Evolutionary conservation across 2,113 vertebrate genomes (phyloP).

Genomic region (Ictalurus furcatus): DNA sequence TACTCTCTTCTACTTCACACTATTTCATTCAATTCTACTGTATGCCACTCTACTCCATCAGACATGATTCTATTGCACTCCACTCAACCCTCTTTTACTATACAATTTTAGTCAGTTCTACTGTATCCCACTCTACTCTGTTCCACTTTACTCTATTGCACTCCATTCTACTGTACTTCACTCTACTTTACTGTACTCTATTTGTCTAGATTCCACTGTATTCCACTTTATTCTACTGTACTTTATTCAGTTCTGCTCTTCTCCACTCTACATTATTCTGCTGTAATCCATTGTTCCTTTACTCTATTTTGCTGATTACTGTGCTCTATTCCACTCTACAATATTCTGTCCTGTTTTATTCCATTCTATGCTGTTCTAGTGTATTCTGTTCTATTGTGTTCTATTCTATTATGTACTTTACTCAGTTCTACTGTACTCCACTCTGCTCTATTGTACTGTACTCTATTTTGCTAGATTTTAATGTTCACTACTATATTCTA

Average conservation of each 20-base stretch:
- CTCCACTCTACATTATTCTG: not conserved
- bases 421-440: not conserved
- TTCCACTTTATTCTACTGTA: not conserved
- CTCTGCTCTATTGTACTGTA: not conserved
- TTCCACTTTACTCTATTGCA: not conserved
- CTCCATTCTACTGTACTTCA: not conserved
- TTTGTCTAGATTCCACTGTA: not conserved
- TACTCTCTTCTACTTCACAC: not conserved
- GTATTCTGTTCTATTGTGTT: not conserved
- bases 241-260: not conserved
- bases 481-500: not conserved
- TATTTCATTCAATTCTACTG: not conserved
- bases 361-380: not conserved
- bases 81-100: too few relatives aligned
- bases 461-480: not conserved
- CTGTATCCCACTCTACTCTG: not conserved
- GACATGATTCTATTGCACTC: not conserved
- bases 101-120: not conserved
- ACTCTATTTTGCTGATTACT: not conserved
- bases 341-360: not conserved
- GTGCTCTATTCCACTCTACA: not conserved
- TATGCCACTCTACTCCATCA: too few relatives aligned
- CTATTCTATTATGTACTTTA: not conserved
- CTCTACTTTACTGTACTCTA: not conserved
- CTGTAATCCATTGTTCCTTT: not conserved